Evolutionary conservation across 2,797 vertebrate species (phyloP), one percentile per base, ranked within the genome.

Genomic region (Perdix hodgsoniae): DNA sequence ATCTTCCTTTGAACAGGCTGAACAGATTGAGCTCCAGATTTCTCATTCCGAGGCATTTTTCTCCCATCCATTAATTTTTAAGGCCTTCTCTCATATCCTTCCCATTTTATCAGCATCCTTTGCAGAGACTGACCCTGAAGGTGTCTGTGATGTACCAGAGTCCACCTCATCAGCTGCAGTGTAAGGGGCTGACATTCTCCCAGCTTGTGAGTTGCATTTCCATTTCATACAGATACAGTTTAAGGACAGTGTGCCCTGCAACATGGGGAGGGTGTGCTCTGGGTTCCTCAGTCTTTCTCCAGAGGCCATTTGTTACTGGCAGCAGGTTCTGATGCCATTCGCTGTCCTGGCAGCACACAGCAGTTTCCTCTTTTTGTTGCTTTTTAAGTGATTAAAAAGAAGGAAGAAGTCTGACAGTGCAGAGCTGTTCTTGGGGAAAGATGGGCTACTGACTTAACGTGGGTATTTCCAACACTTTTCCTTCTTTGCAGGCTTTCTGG

Each of bases 401-500:
- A 47, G 37, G 40, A 75, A 63, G 47, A 18, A 6, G 12, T 22
- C 50, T 54, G 40, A n/a, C 6, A 40, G 47, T 2, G 4, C 26
- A 6, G 52, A 82, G 74, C 74, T 84, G 61, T 67, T 92, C 16
- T 23, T 61, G 71, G 70, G 54, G 52, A 64, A 86, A 64, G 50
- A 60, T 60, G 60, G 82, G 50, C 73, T 93, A 35, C 7, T 24
- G 27, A 45, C 33, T 79, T 86, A 79, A 67, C 1, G 1, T 44
- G 79, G 77, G 60, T 96, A 80, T 91, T 93, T 65, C 65, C 74
- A 33, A 1, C 6, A 8, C 64, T 67, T 64, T 40, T 40, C 24
- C 33, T 54, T 81, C 64, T 57, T 86, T 88, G 66, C 60, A 79
- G 70, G 47, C 67, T 82, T 95, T 94, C 40, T 80, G 65, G 52